Evolutionary conservation across 2,888 invertebrate genomes (phyloP), one percentile per base, ranked within the genome.

Genomic region (Rosalia funebris): DNA sequence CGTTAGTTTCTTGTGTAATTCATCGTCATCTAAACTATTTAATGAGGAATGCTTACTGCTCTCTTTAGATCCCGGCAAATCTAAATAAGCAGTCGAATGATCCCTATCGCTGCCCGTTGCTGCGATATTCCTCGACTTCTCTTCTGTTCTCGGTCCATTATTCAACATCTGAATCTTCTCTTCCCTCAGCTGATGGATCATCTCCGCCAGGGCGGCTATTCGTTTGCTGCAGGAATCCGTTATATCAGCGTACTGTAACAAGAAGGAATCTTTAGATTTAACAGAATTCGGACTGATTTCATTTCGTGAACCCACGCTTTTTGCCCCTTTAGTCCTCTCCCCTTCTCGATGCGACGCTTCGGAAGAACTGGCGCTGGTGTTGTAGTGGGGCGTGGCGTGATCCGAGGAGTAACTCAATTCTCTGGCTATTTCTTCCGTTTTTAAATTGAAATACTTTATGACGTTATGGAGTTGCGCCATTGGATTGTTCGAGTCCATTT

Each of bases 151-250:
- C 0, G 79, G 78, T 12, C 82, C 66, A 2, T 82, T 59, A 20
- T 63, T 54, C 10, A 71, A 25, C 67, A 86, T 78, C 41, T 82
- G 80, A 42, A 82, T 79, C 63, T 85, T 85, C 69, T 88, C 88
- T 52, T 82, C 79, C n/a, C 88, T 82, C 3, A 88, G 83, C 71
- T 84, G 83, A n/a, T 83, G 81, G 10, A 88, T 87, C 70, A 86
- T 82, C 7, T 83, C 82, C 0, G 84, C 82, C 3, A 88, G 73
- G 57, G 85, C 84, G 1, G 83, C 82, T 42, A 88, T 88, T 59
- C 86, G 82, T 62, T 86, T 83, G 0, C 82, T 82, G 54, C 85
- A 87, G 41, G 81, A 83, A 41, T 84, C 84, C 0, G 86, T 84
- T 10, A 87, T 79, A 63, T 84, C 79, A 0, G 84, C 81, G 57